phyloP scores from a whole-genome alignment of 2,888 invertebrate species.

The Hemicrepidius hirtus region DNA sequence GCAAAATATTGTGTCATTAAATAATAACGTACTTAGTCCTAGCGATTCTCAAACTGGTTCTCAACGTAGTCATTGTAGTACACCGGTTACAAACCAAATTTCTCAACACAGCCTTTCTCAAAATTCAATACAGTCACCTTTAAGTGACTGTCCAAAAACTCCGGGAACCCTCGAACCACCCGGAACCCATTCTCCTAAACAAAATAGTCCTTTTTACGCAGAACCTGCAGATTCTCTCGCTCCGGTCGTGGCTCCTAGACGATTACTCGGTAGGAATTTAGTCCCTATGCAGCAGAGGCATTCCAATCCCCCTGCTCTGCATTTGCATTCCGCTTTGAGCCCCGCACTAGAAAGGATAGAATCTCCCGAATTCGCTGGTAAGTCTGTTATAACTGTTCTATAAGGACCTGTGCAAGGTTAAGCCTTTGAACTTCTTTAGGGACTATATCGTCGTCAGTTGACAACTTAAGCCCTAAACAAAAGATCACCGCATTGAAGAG shows the following conservation, averaged over 20 bases:
- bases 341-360: conserved; percentile 71
- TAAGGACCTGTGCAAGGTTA: conserved; percentile 28
- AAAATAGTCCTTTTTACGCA: conserved; percentile 91
- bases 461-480: conserved; percentile 77
- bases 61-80: conserved; percentile 64
- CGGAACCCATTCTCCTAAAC: conserved; percentile 73
- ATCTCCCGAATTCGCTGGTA: conserved; percentile 67
- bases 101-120: conserved; percentile 54
- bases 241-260: conserved; percentile 71
- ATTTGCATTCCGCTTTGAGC: conserved; percentile 64
- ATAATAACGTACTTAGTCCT: conserved; percentile 73
- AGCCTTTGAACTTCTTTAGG: conserved; percentile 55
- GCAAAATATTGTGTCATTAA: conserved; percentile 77
- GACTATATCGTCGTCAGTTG: conserved; percentile 80
- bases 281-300: conserved; percentile 70
- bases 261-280: conserved; percentile 62
- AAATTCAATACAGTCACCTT: conserved; percentile 69
- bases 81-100: conserved; percentile 64
- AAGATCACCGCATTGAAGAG: conserved; percentile 67
- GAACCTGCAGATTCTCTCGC: conserved; percentile 91
- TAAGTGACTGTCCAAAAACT: conserved; percentile 50
- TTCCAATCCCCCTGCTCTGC: conserved; percentile 72
- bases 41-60: conserved; percentile 64
- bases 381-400: conserved; percentile 39
- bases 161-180: conserved; percentile 39